Conservation (phyloP, 2,113 vertebrate species). For the Dascyllus trimaculatus region DNA sequence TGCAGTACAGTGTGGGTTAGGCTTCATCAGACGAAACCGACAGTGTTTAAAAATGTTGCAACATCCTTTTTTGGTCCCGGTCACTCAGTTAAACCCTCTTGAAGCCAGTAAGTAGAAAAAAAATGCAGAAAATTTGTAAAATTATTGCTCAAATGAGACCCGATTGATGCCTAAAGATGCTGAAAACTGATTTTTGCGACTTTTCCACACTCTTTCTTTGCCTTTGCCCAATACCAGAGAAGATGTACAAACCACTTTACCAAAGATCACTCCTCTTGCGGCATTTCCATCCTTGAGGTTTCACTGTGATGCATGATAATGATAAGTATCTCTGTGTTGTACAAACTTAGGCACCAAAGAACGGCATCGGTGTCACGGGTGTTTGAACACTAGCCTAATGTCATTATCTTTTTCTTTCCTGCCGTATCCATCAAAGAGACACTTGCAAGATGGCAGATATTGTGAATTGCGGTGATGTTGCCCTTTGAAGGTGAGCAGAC, state of each 20-base stretch:
- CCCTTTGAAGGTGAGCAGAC: slow-evolving; percentile 67
- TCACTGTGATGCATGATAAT: too few species aligned
- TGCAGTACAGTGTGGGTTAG: neutral
- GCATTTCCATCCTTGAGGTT: slow-evolving; percentile 33
- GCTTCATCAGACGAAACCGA: neutral
- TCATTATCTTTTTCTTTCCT: slow-evolving; percentile 14
- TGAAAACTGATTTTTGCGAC: neutral
- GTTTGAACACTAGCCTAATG: neutral
- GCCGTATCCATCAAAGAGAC: slow-evolving; percentile 44
- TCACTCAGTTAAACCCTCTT: too few species aligned
- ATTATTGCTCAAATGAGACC: too few species aligned
- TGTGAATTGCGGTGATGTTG: slow-evolving; percentile 4
- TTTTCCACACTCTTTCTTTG: neutral
- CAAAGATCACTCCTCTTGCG: too few species aligned
- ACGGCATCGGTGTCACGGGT: neutral
- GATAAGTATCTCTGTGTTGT: neutral
- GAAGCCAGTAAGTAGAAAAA: too few species aligned
- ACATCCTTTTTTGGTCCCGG: neutral
- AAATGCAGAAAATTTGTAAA: too few species aligned
- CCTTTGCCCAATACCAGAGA: neutral
- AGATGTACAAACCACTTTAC: slow-evolving; percentile 4
- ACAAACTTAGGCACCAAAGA: neutral
- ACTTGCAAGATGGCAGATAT: slow-evolving; percentile 6
- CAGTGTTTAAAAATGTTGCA: neutral
- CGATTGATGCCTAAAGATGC: too few species aligned